Evolutionary conservation across 1,140 invertebrate genomes (phyloP).

Genomic region (Drosophila asahinai): DNA sequence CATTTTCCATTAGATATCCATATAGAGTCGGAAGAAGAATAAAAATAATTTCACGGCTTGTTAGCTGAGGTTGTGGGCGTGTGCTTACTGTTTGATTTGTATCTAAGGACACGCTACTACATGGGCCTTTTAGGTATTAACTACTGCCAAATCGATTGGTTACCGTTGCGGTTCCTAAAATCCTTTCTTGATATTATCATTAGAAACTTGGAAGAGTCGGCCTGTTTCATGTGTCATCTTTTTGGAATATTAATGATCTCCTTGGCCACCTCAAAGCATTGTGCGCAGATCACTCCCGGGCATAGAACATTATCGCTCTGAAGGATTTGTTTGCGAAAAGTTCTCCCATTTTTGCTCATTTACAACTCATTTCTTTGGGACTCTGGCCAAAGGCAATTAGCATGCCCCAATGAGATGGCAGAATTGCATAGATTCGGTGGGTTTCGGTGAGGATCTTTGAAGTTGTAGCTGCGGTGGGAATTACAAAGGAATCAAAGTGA

Average conservation of each 20-base stretch:
- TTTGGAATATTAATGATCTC: conserved; percentile 65
- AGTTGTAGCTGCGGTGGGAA: conserved; percentile 17
- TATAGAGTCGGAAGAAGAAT: conserved; percentile 12
- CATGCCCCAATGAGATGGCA: conserved; percentile 70
- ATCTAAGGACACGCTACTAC: conserved; percentile 50
- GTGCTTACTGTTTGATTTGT: conserved; percentile 74
- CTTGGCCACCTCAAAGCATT: conserved; percentile 60
- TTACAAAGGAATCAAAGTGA: conserved; percentile 43
- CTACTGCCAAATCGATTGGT: conserved; percentile 65
- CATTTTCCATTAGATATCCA: conserved; percentile 53
- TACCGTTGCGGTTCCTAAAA: conserved; percentile 47
- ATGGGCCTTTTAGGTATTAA: conserved; percentile 15
- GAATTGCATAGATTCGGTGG: conserved; percentile 21
- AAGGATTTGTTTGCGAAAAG: conserved; percentile 46
- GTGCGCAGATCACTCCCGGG: conserved; percentile 33
- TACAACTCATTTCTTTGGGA: conserved; percentile 81
- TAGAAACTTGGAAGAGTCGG: conserved; percentile 57
- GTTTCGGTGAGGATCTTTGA: conserved; percentile 59
- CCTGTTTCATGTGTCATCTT: conserved; percentile 51
- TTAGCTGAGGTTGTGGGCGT: conserved; percentile 68
- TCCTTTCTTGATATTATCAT: conserved; percentile 76
- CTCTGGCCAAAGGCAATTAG: conserved; percentile 77
- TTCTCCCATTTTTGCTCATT: conserved; percentile 66
- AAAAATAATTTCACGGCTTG: conserved; percentile 73
- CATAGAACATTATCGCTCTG: conserved; percentile 19